Base-by-base conservation (phyloP, 2,888 invertebrate species). In the Eucriotettix oculatus region DNA sequence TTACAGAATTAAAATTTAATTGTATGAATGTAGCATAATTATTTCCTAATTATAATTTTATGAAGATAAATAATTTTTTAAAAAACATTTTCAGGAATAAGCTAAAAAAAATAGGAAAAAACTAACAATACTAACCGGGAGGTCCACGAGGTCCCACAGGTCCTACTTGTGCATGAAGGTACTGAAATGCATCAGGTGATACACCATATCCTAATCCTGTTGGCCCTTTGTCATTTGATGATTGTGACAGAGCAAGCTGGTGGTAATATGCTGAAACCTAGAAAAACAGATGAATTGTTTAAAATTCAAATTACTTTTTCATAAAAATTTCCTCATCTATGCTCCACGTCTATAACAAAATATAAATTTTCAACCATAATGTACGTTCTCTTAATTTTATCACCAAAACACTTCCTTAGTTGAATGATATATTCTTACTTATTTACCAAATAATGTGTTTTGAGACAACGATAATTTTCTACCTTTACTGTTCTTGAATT, bases 61-160 rank as follows among this genome's bases (percentile, higher is more conserved):
- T 29, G 2, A 29, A 29, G 29, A 29, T 29, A 29, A 2, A 29
- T 29, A 29, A 29, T 5, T 29, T 29, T n/a, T 2, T 29, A 29
- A 29, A 29, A 29, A 5, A 29, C 29, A 29, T 29, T 29, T 29
- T 5, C 29, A 29, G 7, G 9, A 48, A 14, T 48, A 9, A 5
- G n/a, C 9, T n/a, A 48, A 5, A 9, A 48, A 48, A 14, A 48
- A 9, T 12, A 48, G 1, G 2, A 48, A n/a, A 48, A 48, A 12
- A 14, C 2, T 14, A 14, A 48, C 2, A 14, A n/a, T 9, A 52
- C 56, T 58, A 60, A 77, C 90, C 92, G 66, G 85, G 81, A 54
- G 86, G 79, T 65, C 94, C 93, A 69, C 89, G 77, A 0, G 87
- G 81, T 48, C 94, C 93, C 16, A 85, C 80, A 14, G 87, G 83